Evolutionary conservation across 1,140 invertebrate species (phyloP).

Genomic region (Maconellicoccus hirsutus): DNA sequence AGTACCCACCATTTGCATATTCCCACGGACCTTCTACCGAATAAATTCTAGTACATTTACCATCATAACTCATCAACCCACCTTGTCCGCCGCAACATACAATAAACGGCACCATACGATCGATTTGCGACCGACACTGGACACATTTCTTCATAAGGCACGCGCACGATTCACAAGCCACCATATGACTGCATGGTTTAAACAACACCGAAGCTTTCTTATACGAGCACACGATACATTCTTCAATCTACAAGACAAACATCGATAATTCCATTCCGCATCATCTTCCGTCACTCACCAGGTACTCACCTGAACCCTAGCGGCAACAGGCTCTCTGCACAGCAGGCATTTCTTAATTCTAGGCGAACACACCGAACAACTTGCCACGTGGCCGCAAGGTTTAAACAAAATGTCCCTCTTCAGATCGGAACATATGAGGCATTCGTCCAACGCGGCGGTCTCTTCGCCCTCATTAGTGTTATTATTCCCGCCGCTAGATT

Average conservation of each 20-base stretch:
- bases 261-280: too few relatives aligned
- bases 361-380: conserved; percentile 79
- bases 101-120: conserved; percentile 55
- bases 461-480: conserved; percentile 32
- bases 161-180: conserved; percentile 83
- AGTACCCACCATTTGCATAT: too few relatives aligned
- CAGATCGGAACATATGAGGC: conserved; percentile 87
- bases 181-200: conserved; percentile 89
- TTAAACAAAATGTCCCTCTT: conserved; percentile 79
- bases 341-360: conserved; percentile 92
- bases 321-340: conserved; percentile 70
- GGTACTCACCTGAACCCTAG: conserved; percentile 39
- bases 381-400: conserved; percentile 86
- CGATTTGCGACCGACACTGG: conserved; percentile 78
- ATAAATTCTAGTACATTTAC: too few relatives aligned
- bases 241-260: conserved; percentile 86
- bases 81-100: conserved; percentile 51
- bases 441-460: conserved; percentile 66
- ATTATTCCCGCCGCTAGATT: background rate
- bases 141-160: conserved; percentile 94
- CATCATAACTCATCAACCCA: background rate
- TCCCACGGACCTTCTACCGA: too few relatives aligned
- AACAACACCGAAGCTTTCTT: conserved; percentile 82
- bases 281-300: too few relatives aligned
- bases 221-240: conserved; percentile 92